Conservation (phyloP, 1,140 invertebrate species). For the Pararge aegeria region DNA sequence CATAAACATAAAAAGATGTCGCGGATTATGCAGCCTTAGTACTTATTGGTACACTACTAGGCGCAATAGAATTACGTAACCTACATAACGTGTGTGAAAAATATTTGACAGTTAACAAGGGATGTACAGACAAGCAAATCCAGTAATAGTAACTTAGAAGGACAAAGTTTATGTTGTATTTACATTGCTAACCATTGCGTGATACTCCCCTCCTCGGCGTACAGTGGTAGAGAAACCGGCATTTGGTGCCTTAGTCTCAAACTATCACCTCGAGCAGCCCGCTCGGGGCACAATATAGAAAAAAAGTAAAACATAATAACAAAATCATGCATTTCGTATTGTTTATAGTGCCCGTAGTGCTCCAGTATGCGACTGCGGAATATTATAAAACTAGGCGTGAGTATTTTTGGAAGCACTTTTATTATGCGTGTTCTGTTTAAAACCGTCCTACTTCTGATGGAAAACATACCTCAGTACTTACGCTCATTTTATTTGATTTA, state of each 20-base stretch:
- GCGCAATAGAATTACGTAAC: conserved; percentile 13
- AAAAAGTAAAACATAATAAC: conserved; percentile 20
- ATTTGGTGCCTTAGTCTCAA: conserved; percentile 51
- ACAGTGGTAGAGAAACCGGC: conserved; percentile 40
- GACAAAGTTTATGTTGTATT: conserved; percentile 66
- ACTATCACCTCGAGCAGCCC: conserved; percentile 49
- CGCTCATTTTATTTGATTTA: background rate
- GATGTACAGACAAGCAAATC: background rate
- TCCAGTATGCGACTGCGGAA: conserved; percentile 51
- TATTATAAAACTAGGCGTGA: conserved; percentile 71
- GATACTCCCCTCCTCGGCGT: conserved; percentile 47
- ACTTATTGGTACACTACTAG: conserved; percentile 8
- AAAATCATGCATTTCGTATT: conserved; percentile 60
- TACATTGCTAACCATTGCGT: conserved; percentile 67
- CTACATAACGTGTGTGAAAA: background rate
- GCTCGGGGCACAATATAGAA: conserved; percentile 43
- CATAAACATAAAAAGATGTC: conserved; percentile 10
- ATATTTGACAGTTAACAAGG: background rate
- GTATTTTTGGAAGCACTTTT: conserved; percentile 41
- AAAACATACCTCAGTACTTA: background rate
- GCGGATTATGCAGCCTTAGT: conserved; percentile 12
- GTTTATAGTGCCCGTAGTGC: conserved; percentile 58
- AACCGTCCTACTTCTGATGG: background rate
- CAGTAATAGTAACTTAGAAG: conserved; percentile 25
- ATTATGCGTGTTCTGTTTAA: conserved; percentile 6